Base-by-base conservation (phyloP, 2,113 vertebrate species). In the Zosterops pallidus region DNA sequence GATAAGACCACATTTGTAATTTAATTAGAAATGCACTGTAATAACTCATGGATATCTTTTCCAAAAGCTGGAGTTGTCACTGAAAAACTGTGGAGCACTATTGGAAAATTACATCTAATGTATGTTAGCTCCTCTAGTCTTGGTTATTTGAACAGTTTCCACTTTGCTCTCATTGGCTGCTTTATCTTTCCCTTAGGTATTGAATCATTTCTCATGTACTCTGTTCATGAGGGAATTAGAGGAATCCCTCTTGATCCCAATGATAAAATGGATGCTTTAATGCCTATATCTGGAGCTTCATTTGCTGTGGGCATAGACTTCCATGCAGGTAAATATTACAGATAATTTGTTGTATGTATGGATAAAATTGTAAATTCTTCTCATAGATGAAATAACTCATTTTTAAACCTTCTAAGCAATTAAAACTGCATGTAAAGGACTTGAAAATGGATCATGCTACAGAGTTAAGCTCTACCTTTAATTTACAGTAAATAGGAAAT, bases 271-370 rank as follows among this genome's bases (percentile, higher is more conserved):
- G 99, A 99, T 95, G 98, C 99, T 47, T 97, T 99, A 95, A 99
- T 99, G 99, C 99, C 99, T 22, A 97, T 99, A 95, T 99, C 99
- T 55, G 99, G 99, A 83, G 97, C 99, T 22, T 98, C 99, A 12
- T 99, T 99, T 98, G 99, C 99, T 79, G 99, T 99, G 42, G 99
- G 99, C 69, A 98, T 99, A 88, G 99, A 99, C 93, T 99, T 99
- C 86, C 99, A 99, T 96, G 99, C 99, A 97, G 99, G 99, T 99
- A 98, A 97, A 82, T 96, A 68, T 37, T 47, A 11, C 5, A 5
- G 47, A 6, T 8, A 12, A 6, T 50, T 57, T 37, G 11, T 71
- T 77, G 3, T 56, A 24, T 10, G 1, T 12, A 4, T 14, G 10
- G 9, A 49, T 50, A 76, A 28, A 63, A 42, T 29, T 23, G 12